A percentile compares a stretch with the other conserved stretches of the same genome.
phyloP scores from a whole-genome alignment of 2,113 vertebrate species.

The Agapornis roseicollis region DNA sequence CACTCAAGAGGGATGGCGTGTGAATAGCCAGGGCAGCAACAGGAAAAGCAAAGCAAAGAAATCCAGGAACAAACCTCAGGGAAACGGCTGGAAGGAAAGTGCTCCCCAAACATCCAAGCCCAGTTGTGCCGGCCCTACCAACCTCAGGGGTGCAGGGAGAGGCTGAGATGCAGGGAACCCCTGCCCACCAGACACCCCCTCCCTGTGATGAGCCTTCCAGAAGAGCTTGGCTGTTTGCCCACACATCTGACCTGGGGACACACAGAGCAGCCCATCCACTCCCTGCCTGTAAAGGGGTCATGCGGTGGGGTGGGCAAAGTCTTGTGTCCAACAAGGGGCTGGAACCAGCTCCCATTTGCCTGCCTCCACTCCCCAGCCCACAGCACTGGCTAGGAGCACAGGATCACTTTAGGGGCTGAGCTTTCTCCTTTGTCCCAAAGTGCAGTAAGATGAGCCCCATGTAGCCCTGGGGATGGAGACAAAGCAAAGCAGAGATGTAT shows the following conservation, averaged over 20 bases:
- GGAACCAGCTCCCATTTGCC: neutral
- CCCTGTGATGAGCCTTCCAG: slow-evolving; percentile 28
- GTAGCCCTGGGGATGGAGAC: neutral
- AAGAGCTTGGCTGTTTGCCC: neutral
- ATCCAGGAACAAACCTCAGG: slow-evolving; percentile 33
- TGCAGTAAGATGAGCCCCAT: neutral
- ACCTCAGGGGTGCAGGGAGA: neutral
- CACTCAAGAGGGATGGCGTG: slow-evolving; percentile 30
- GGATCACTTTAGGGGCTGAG: neutral
- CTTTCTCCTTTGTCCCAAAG: neutral
- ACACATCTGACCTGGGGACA: neutral
- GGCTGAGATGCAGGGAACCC: neutral
- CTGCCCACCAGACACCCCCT: neutral
- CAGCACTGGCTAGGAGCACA: neutral
- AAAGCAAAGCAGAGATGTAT: neutral
- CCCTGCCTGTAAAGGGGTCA: neutral
- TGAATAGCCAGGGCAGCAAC: slow-evolving; percentile 53
- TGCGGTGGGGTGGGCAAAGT: accelerated
- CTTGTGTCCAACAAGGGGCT: accelerated
- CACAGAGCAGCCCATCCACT: neutral
- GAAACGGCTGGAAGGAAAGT: slow-evolving; percentile 44
- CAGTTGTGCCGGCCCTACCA: neutral
- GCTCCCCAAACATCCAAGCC: slow-evolving; percentile 11
- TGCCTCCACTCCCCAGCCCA: neutral
- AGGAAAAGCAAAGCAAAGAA: slow-evolving; percentile 64